Evolutionary conservation across 2,888 invertebrate genomes (phyloP).

Genomic region (Xestobium rufovillosum): DNA sequence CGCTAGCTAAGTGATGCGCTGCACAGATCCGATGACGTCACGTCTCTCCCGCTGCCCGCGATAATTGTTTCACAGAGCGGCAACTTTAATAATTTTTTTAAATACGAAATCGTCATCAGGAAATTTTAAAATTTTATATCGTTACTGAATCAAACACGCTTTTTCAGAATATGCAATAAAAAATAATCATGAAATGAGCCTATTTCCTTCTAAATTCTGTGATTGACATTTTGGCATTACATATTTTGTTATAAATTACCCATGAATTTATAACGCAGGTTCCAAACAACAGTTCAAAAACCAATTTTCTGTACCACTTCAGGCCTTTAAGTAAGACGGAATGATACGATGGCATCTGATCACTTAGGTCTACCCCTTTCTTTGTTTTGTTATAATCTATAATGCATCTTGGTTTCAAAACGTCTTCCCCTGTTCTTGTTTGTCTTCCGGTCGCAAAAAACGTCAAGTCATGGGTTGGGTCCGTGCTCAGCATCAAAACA

Average conservation of each 20-base stretch:
- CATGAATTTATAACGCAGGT: constrained; percentile 10
- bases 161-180: too few relatives aligned
- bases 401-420: constrained; percentile 15
- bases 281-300: constrained; percentile 18
- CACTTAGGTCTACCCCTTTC: constrained; percentile 13
- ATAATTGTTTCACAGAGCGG: too few relatives aligned
- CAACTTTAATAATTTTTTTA: too few relatives aligned
- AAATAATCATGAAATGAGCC: too few relatives aligned
- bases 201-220: constrained; percentile 16
- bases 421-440: constrained; percentile 6
- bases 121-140: too few relatives aligned
- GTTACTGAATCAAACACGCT: too few relatives aligned
- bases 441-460: too few relatives aligned
- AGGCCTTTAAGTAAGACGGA: constrained; percentile 15
- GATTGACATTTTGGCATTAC: constrained; percentile 10
- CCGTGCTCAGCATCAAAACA: constrained; percentile 11
- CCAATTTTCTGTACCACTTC: constrained; percentile 20
- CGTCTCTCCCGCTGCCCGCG: too few relatives aligned
- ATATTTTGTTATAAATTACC: constrained; percentile 10
- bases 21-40: too few relatives aligned
- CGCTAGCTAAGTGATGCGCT: too few relatives aligned
- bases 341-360: constrained; percentile 19
- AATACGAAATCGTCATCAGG: too few relatives aligned
- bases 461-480: constrained; percentile 7
- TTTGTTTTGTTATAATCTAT: constrained; percentile 16